Base-by-base conservation (phyloP, 92 coral and sea anemone genomes). In the Ricordea florida region DNA sequence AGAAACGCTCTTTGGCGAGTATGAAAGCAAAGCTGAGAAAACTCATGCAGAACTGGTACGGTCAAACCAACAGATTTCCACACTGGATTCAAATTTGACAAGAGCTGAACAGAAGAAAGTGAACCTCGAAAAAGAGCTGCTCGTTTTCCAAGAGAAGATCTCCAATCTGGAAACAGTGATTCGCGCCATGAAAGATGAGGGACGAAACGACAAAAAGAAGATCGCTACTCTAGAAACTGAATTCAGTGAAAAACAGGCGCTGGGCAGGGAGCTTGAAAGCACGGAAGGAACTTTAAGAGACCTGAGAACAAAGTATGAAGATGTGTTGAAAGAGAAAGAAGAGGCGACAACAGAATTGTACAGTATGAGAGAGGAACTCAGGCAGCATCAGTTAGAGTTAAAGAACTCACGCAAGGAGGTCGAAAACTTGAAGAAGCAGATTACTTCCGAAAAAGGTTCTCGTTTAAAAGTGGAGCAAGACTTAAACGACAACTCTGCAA, bases 221-320 rank as follows among this genome's bases (percentile, higher is more conserved):
- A 90, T 96, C 26, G 99, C 99, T 0, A 84, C 97, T 6, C 82
- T 96, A 11, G 93, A 96, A 71, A 81, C 78, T 7, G 97, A 87
- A 57, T 79, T 63, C 55, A 49, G 45, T 36, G 97, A 91, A 53
- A 91, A 91, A 55, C 90, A 83, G 61, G 66, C 81, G 0, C 72
- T 91, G 3, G 63, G 76, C n/a, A 83, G 90, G 23, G 93, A 91
- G 5, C 45, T 83, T 33, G 90, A 91, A 28, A 88, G 73, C 38
- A 75, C 81, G 0, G 97, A 87, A 13, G 92, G 69, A 43, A 85
- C 82, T 36, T 67, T 85, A 6, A 85, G 85, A 9, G 96, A 94
- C 15, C 66, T 88, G 29, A 92, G 77, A 50, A 9, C 87, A 36
- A 94, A 85, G 59, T 79, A 85, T 25, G 97, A 89, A 4, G 97